These are phyloP conservation scores for Chelonoidis abingdonii DNA, from an alignment of 2,113 vertebrate genomes.

Conservation along the genomic window DNA sequence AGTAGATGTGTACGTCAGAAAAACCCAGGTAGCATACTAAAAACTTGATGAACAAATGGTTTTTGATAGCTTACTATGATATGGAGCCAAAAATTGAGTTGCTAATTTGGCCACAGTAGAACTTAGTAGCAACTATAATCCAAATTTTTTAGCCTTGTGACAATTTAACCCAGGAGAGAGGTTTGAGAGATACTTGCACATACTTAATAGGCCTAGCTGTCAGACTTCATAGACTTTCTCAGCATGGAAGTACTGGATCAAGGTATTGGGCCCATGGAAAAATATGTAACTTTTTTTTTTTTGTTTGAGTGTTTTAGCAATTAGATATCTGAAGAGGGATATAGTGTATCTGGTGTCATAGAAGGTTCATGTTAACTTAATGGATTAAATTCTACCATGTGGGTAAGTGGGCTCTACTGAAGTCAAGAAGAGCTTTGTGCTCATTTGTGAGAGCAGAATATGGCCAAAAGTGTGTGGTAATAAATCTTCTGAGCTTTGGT, in stretches of 20 bases:
- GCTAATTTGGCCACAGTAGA: not conserved
- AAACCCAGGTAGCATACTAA: not conserved
- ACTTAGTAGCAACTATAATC: not conserved
- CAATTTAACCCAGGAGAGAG: not conserved
- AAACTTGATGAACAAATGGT: not conserved
- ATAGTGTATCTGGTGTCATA: too few relatives aligned
- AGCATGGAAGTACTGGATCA: not conserved
- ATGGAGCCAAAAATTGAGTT: not conserved
- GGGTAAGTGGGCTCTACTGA: rapidly evolving
- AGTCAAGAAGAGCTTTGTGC: not conserved
- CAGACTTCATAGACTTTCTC: not conserved
- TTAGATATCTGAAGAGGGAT: too few relatives aligned
- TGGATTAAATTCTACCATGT: not conserved
- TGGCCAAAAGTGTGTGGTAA: not conserved
- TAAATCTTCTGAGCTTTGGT: not conserved
- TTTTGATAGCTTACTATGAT: not conserved
- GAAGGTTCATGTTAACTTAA: too few relatives aligned
- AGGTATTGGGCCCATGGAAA: not conserved
- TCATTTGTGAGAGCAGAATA: not conserved
- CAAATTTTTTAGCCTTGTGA: not conserved
- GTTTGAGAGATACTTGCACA: not conserved
- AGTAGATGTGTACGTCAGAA: not conserved
- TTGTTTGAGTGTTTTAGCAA: too few relatives aligned
- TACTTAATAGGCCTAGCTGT: not conserved
- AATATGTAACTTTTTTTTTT: too few relatives aligned